Base-by-base conservation (phyloP, 2,113 vertebrate genomes). In the Nicator chloris region DNA sequence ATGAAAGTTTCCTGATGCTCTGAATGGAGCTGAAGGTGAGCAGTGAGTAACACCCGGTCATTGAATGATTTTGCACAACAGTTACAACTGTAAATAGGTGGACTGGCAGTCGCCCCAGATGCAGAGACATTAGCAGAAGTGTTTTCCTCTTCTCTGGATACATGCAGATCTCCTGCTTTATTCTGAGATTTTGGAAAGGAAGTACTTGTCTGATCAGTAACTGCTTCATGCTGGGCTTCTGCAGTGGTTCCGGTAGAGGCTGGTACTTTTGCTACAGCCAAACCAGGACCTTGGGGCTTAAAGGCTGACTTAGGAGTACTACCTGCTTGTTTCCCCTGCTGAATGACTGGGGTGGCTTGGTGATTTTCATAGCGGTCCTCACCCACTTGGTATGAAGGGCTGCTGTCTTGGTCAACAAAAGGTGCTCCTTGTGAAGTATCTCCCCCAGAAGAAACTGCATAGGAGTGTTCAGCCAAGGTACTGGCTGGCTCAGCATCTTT, bases 401-500 rank as follows among this genome's bases (percentile, higher is more conserved):
- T 95, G 63, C 69, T 94, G 11, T 95, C 93, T 7, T 59, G 94
- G 7, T 97, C 96, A 42, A 37, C 66, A 22, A 77, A 94, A 59
- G 97, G 93, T 37, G 96, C 93, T 72, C 81, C 96, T 73, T 98
- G 96, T 37, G 97, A 98, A 42, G 69, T 35, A 73, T 98, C 98
- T 4, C 98, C 98, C n/a, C 95, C 94, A 0, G 98, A 97, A 42
- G 98, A 98, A 31, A 98, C 98, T 20, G 99, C 99, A 12, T 99
- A 99, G 2, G 99, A 99, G 92, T 99, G 99, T 81, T 99, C 99
- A 1, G 98, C 99, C 47, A 99, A 96, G 0, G 99, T 98, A 28
- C 98, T 98, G 50, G 98, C 97, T 13, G 98, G 98, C 95, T 99
- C 99, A 11, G 96, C 98, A 81, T 98, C 98, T 53, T 95, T 97